Conservation (phyloP, 2,888 invertebrate genomes). For the Aphodius sticticus region DNA sequence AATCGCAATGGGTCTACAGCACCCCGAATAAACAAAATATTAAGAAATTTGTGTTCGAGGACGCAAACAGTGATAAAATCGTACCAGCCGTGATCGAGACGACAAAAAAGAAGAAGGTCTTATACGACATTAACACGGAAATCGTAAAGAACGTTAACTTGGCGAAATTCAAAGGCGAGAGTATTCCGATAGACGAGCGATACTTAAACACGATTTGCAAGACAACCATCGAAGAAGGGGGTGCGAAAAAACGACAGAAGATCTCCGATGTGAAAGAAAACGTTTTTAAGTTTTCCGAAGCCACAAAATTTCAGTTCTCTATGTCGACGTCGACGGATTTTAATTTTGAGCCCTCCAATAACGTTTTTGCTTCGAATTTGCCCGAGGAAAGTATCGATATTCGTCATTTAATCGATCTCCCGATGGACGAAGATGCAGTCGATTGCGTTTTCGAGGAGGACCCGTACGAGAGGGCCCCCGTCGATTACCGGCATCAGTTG, state of each 20-base stretch:
- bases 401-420: not conserved
- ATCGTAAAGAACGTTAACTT: slow-evolving; percentile 32
- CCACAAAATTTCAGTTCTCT: not conserved
- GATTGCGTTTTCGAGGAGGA: slow-evolving; percentile 22
- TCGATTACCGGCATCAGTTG: slow-evolving; percentile 33
- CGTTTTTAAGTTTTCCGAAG: slow-evolving; percentile 25
- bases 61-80: slow-evolving; percentile 26
- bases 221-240: slow-evolving; percentile 23
- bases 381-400: slow-evolving; percentile 34
- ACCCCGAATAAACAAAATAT: slow-evolving; percentile 41
- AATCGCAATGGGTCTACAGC: slow-evolving; percentile 40
- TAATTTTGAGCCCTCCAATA: slow-evolving; percentile 26
- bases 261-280: slow-evolving; percentile 29
- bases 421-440: slow-evolving; percentile 6
- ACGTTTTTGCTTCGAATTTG: slow-evolving; percentile 29
- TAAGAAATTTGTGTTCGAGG: slow-evolving; percentile 37
- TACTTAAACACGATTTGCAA: slow-evolving; percentile 34
- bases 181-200: slow-evolving; percentile 33
- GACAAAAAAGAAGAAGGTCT: slow-evolving; percentile 33
- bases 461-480: slow-evolving; percentile 31
- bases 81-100: slow-evolving; percentile 38
- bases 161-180: slow-evolving; percentile 28
- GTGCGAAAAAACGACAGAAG: not conserved
- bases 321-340: slow-evolving; percentile 17
- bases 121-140: slow-evolving; percentile 38